Conservation (phyloP, 2,888 invertebrate genomes). For the Hoplodrina blanda region DNA sequence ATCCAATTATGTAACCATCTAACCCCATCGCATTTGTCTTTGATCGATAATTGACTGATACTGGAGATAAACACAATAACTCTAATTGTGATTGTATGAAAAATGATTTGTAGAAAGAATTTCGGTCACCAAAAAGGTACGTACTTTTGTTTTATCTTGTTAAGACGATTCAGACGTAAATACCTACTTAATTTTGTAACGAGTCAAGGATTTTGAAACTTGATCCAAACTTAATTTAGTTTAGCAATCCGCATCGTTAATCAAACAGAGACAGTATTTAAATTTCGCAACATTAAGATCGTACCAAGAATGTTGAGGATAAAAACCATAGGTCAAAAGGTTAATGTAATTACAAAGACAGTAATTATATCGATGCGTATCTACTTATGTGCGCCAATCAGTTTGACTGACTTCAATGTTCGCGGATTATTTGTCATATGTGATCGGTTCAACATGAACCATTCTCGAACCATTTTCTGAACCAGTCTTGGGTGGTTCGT, state of each 20-base stretch:
- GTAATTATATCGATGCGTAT: constrained; percentile 54
- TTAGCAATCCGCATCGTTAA: constrained; percentile 52
- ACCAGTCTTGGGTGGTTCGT: constrained; percentile 29
- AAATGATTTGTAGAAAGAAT: neutral
- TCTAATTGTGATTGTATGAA: constrained; percentile 30
- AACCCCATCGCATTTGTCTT: constrained; percentile 77
- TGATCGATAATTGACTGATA: constrained; percentile 80
- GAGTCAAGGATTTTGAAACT: constrained; percentile 16
- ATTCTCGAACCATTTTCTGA: constrained; percentile 36
- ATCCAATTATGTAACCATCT: constrained; percentile 88
- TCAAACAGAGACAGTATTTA: constrained; percentile 39
- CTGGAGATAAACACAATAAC: constrained; percentile 68
- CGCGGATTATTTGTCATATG: constrained; percentile 69
- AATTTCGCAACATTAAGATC: constrained; percentile 40
- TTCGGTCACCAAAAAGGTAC: neutral
- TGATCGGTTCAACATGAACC: constrained; percentile 68
- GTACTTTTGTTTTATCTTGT: neutral
- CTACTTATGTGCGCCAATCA: constrained; percentile 35
- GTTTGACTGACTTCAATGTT: constrained; percentile 63
- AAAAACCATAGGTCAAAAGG: constrained; percentile 44
- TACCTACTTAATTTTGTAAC: constrained; percentile 2
- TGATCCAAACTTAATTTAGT: constrained; percentile 43
- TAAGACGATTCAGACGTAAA: constrained; percentile 6
- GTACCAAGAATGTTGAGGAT: constrained; percentile 32
- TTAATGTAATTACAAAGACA: constrained; percentile 61